phyloP scores from a whole-genome alignment of 1,140 invertebrate genomes.

The Hestina assimilis region DNA sequence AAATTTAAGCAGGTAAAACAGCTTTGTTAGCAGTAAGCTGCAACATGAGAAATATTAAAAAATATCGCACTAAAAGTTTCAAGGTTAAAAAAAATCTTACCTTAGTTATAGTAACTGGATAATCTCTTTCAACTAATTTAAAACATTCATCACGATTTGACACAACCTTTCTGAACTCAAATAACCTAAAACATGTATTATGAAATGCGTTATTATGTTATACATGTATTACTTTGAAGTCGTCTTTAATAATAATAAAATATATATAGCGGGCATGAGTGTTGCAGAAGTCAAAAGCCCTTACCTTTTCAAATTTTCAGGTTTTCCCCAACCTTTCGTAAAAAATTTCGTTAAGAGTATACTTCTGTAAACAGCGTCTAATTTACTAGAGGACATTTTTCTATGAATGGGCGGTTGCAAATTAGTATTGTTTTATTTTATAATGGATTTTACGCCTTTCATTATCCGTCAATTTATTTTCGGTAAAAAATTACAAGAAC shows the following conservation, averaged over 20 bases:
- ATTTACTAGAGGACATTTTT: slow-evolving; percentile 85
- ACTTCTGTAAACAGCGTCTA: slow-evolving; percentile 94
- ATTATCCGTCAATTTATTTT: slow-evolving; percentile 40
- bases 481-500: slow-evolving; percentile 18
- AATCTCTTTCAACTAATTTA: slow-evolving; percentile 88
- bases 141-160: slow-evolving; percentile 90
- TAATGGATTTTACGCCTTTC: slow-evolving; percentile 36
- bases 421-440: slow-evolving; percentile 32
- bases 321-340: slow-evolving; percentile 97
- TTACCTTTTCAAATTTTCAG: slow-evolving; percentile 93
- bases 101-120: slow-evolving; percentile 94
- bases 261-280: too few species aligned
- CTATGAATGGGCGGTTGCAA: slow-evolving; percentile 29
- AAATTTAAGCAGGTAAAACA: too few species aligned
- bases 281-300: neutral
- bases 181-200: slow-evolving; percentile 82
- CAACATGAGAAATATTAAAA: too few species aligned
- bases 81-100: slow-evolving; percentile 72
- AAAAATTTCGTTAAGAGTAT: slow-evolving; percentile 96
- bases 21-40: too few species aligned
- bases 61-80: neutral
- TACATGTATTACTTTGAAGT: neutral
- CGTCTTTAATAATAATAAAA: neutral
- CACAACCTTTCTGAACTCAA: slow-evolving; percentile 93
- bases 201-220: neutral